Evolutionary conservation across 2,888 invertebrate species (phyloP).

Genomic region (Rhorus exstirpatorius): DNA sequence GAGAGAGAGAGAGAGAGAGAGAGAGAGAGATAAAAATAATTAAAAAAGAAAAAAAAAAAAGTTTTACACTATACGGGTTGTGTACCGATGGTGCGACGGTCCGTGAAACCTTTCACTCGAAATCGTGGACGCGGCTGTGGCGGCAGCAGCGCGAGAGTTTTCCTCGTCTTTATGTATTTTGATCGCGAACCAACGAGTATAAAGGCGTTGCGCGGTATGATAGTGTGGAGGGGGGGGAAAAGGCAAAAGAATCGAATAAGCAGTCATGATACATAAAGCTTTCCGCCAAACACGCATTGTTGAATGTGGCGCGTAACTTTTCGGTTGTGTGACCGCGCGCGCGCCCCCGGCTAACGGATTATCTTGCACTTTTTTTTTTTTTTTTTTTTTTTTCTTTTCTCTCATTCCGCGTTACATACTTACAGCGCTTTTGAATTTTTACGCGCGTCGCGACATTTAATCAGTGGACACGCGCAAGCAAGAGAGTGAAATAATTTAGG

Average conservation of each 20-base stretch:
- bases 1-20: no score
- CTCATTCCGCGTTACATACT: not conserved
- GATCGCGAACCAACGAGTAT: no score
- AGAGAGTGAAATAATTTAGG: no score
- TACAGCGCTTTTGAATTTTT: not conserved
- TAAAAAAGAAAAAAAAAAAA: constrained; percentile 38
- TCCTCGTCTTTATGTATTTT: no score
- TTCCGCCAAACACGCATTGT: constrained; percentile 46
- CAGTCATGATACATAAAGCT: constrained; percentile 28
- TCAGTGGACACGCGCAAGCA: no score
- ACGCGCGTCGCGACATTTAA: not conserved
- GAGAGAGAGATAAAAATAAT: no score
- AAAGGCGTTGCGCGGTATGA: no score
- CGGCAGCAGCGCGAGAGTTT: no score
- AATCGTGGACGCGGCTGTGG: no score
- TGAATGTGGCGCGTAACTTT: constrained; percentile 59
- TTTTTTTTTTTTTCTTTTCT: not conserved
- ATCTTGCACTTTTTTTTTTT: not conserved
- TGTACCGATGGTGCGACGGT: not conserved
- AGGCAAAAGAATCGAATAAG: not conserved
- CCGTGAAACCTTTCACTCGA: constrained; percentile 65
- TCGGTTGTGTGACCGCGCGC: constrained; percentile 47
- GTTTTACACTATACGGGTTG: constrained; percentile 11
- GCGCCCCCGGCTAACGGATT: not conserved
- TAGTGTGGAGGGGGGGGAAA: no score